Conservation (phyloP, 2,888 invertebrate genomes). For the Orchesellides sinensis region DNA sequence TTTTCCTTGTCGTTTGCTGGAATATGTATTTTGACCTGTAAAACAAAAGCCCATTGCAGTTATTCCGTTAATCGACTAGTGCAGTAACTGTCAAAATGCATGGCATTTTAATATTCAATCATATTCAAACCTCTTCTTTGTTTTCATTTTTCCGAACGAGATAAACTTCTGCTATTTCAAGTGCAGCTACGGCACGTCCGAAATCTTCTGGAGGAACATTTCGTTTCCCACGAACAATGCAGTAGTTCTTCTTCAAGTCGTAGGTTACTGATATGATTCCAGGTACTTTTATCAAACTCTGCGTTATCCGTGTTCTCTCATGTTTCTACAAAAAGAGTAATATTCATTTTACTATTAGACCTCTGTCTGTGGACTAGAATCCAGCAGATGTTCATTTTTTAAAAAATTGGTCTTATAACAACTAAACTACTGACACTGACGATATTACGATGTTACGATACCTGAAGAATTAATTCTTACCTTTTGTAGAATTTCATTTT, state of each 20-base stretch:
- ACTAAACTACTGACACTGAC: no score
- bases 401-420: no score
- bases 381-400: not conserved
- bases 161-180: constrained; percentile 64
- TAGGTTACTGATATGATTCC: constrained; percentile 72
- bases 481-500: constrained; percentile 29
- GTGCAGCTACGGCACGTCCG: constrained; percentile 68
- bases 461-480: no score
- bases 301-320: constrained; percentile 60
- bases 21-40: constrained; percentile 30
- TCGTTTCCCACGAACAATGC: constrained; percentile 68
- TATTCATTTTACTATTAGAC: no score
- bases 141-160: constrained; percentile 68
- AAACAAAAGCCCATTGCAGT: not conserved
- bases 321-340: constrained; percentile 25
- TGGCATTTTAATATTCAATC: not conserved
- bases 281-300: constrained; percentile 61
- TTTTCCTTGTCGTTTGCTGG: constrained; percentile 40
- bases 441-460: not conserved
- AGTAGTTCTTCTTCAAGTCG: constrained; percentile 60
- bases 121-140: constrained; percentile 72
- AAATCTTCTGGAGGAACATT: constrained; percentile 61
- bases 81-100: not conserved
- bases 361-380: no score
- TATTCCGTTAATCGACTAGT: not conserved